A percentile compares a stretch with the other conserved stretches of the same genome.
Conservation (phyloP, 2,888 invertebrate genomes). For the Cheilosia vulpina region DNA sequence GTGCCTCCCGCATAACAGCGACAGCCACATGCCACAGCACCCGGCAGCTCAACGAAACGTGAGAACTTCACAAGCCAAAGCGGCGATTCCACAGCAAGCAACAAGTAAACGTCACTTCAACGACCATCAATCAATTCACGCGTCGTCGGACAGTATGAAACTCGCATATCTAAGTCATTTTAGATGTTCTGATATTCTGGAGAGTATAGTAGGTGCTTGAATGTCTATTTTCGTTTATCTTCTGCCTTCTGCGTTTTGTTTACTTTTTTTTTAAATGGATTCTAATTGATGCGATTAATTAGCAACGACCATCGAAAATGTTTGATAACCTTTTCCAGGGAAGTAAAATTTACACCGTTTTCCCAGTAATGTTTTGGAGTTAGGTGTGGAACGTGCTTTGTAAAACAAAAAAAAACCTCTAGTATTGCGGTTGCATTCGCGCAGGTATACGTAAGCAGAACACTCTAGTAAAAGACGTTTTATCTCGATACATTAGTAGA, state of each 20-base stretch:
- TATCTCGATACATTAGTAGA: constrained; percentile 3
- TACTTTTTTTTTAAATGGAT: constrained; percentile 47
- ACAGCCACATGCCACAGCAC: constrained; percentile 1
- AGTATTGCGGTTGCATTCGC: too few species aligned
- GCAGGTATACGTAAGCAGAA: too few species aligned
- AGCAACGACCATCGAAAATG: constrained; percentile 28
- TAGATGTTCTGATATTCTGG: constrained; percentile 10
- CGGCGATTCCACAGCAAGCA: constrained; percentile 1
- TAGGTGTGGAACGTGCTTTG: constrained; percentile 7
- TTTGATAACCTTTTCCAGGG: constrained; percentile 18
- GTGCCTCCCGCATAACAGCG: constrained; percentile 1
- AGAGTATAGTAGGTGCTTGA: constrained; percentile 29
- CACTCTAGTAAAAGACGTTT: too few species aligned
- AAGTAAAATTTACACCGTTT: background rate
- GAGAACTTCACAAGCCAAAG: constrained; percentile 1
- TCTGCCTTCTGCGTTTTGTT: constrained; percentile 37
- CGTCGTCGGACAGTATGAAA: constrained; percentile 12
- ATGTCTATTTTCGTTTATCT: constrained; percentile 29
- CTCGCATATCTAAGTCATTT: constrained; percentile 21
- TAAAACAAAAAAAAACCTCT: background rate
- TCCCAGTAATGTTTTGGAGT: constrained; percentile 14
- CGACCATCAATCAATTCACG: constrained; percentile 26
- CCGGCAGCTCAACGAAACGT: background rate
- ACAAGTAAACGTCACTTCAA: background rate
- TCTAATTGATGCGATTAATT: constrained; percentile 70